Conservation (phyloP, 2,797 vertebrate species). For the Spheniscus humboldti region DNA sequence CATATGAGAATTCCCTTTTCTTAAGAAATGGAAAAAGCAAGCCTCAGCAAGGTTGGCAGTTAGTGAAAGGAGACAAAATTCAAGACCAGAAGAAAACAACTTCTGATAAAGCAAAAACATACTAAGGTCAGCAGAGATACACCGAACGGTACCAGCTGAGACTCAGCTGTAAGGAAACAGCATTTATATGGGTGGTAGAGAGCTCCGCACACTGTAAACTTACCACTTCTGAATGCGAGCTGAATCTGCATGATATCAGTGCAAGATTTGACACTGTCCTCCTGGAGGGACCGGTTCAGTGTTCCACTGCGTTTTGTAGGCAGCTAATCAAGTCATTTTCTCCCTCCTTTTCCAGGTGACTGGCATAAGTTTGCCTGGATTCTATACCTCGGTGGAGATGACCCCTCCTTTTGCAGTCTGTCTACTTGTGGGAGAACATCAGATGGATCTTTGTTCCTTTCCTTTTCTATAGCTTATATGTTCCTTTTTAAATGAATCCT, state of each 20-base stretch:
- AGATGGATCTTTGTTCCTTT: neutral
- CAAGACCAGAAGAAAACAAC: neutral
- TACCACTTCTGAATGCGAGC: fast-evolving
- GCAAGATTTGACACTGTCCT: neutral
- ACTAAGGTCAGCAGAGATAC: neutral
- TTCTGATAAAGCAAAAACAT: neutral
- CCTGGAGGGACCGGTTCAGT: neutral
- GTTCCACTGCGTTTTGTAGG: fast-evolving
- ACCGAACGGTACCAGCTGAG: fast-evolving
- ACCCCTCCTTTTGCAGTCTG: neutral
- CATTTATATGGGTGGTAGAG: neutral
- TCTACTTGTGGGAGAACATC: neutral
- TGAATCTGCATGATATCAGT: fast-evolving
- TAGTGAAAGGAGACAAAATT: neutral
- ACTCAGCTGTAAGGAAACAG: neutral
- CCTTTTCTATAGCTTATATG: neutral
- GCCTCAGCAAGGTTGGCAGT: neutral
- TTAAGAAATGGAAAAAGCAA: neutral
- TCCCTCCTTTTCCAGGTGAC: neutral
- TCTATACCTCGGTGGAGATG: neutral
- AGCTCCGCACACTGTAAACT: neutral
- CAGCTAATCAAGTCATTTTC: neutral
- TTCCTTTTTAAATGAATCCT: neutral
- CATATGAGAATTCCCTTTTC: neutral
- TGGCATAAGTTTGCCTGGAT: neutral